Evolutionary conservation across 2,797 vertebrate species (phyloP).

Genomic region (Mormyrus hasselquistii): DNA sequence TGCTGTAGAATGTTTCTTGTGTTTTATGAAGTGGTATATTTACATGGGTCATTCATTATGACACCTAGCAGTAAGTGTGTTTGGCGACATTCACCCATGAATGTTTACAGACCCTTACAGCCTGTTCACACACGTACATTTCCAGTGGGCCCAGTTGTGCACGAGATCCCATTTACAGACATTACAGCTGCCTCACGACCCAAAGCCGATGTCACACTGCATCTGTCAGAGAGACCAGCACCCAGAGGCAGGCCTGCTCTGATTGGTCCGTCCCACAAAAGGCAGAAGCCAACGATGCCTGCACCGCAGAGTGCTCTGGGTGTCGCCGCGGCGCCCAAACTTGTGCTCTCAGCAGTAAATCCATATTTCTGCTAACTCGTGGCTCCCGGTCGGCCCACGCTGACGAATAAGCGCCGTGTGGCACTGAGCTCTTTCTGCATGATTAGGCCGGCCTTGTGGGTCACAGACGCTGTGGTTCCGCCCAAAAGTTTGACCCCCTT

Average conservation of each 20-base stretch:
- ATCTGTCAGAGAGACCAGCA: conserved; percentile 11
- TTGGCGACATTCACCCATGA: neutral
- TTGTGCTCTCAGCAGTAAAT: conserved; percentile 7
- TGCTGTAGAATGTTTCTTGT: neutral
- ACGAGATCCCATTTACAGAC: neutral
- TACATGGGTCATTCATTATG: neutral
- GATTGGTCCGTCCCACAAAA: neutral
- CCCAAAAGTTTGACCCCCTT: conserved; percentile 67
- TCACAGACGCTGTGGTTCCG: conserved; percentile 52
- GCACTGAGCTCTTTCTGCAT: conserved; percentile 63
- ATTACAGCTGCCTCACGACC: neutral
- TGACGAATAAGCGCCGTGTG: conserved; percentile 46
- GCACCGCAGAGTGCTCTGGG: neutral
- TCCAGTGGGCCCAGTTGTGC: neutral
- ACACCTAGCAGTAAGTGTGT: neutral
- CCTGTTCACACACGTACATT: neutral
- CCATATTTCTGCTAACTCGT: conserved; percentile 35
- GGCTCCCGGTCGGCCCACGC: conserved; percentile 53
- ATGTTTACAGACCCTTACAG: neutral
- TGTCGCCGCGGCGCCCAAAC: neutral
- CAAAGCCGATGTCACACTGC: conserved; percentile 24
- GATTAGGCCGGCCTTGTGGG: conserved; percentile 59
- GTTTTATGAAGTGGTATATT: neutral
- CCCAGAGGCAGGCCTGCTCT: neutral
- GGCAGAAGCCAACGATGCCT: neutral